Base-by-base conservation (phyloP, 2,797 vertebrate species). In the Galago senegalensis region DNA sequence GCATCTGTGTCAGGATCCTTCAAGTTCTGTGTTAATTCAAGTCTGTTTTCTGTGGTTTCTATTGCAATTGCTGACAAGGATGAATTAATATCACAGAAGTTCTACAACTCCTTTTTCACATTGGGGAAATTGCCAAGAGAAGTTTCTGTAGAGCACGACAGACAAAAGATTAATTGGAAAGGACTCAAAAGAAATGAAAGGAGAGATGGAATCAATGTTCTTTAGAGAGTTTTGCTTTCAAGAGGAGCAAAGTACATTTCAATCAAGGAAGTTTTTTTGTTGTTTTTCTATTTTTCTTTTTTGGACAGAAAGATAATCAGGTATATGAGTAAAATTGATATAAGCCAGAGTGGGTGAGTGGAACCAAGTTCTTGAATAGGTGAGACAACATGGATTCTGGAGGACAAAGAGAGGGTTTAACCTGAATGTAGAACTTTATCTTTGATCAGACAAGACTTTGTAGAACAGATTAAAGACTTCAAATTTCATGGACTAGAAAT, bases 221-320 rank as follows among this genome's bases (percentile, higher is more conserved):
- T 93, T 65, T 87, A 12, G 93, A 96, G 77, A 87, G 40, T 56
- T 96, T 87, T 93, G 43, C 60, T 93, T 91, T 94, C n/a, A 94
- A 76, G 18, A 82, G 3, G 18, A 95, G 49, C 43, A 81, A 94
- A 93, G 0, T 2, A 20, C 75, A 87, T 43, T 17, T 37, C 4
- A 25, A 87, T 93, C 53, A 93, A 96, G 40, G 25, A 43, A 61
- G 2, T 46, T 56, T 87, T 87, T 56, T 43, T 34, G 29, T 53
- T 53, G 34, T 27, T 70, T 56, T 53, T 70, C 46, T 67, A 8
- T 77, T 89, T 94, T 86, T 1, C 46, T 84, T 97, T 90, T 81
- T 93, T 67, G 87, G 29, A 72, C 53, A 23, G 65, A 91, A 93
- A 72, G 60, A 23, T 63, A 37, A n/a, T 89, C 34, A 53, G 82